Conservation (phyloP, 2,888 invertebrate species). For the Scelioninae gen. 1 region DNA sequence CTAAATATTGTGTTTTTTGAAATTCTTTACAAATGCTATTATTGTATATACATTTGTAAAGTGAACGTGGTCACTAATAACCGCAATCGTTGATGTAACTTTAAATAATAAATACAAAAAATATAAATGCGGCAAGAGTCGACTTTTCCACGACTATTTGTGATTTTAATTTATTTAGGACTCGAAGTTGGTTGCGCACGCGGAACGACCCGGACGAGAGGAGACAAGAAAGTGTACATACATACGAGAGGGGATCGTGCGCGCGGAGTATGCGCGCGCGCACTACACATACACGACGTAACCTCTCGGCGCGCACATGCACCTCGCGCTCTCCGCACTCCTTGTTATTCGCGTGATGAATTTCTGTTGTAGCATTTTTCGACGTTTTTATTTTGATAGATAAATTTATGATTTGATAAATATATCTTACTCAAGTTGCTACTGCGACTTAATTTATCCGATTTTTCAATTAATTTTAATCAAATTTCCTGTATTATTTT, state of each 20-base stretch:
- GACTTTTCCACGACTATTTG: constrained; percentile 58
- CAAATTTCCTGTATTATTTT: background rate
- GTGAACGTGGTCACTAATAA: too few relatives aligned
- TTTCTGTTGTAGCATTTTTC: constrained; percentile 63
- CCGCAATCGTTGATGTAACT: background rate
- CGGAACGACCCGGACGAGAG: constrained; percentile 65
- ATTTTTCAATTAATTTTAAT: too few relatives aligned
- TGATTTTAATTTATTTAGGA: constrained; percentile 68
- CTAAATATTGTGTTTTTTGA: too few relatives aligned
- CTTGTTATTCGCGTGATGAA: constrained; percentile 69
- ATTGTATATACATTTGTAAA: too few relatives aligned
- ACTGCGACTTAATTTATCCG: constrained; percentile 28
- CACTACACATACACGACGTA: constrained; percentile 20
- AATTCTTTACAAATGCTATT: too few relatives aligned
- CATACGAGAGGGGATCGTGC: constrained; percentile 17
- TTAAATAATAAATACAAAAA: constrained; percentile 24
- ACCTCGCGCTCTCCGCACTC: constrained; percentile 62
- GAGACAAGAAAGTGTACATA: constrained; percentile 51
- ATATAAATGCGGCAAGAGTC: constrained; percentile 56
- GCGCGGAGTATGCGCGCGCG: constrained; percentile 35
- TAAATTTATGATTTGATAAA: constrained; percentile 44
- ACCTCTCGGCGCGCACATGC: constrained; percentile 53
- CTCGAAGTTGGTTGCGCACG: constrained; percentile 66
- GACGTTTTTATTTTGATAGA: constrained; percentile 53
- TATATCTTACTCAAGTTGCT: constrained; percentile 17